phyloP scores from a whole-genome alignment of 2,113 vertebrate species.

The Pachyramphus minor region DNA sequence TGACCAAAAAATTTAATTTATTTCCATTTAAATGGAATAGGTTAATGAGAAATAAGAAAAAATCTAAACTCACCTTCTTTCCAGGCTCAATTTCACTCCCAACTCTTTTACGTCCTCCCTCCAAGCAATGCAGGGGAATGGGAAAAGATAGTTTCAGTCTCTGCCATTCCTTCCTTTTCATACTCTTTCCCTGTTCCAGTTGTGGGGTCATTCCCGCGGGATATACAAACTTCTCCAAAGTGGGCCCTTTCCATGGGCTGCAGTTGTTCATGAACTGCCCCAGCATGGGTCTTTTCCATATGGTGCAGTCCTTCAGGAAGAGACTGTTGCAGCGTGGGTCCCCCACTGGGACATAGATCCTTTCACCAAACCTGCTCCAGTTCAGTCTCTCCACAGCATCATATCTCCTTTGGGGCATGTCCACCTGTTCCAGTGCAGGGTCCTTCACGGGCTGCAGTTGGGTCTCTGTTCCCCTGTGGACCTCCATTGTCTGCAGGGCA shows the following conservation, averaged over 20 bases:
- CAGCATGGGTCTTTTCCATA: neutral
- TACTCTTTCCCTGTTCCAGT: neutral
- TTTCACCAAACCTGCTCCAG: neutral
- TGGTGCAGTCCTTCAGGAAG: neutral
- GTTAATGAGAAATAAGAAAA: neutral
- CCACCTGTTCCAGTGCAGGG: neutral
- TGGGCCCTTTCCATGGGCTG: neutral
- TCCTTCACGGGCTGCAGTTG: neutral
- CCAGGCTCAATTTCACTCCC: neutral
- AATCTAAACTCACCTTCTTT: neutral
- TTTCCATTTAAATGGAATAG: neutral
- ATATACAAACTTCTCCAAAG: neutral
- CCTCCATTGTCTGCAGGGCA: neutral
- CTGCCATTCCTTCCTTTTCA: neutral
- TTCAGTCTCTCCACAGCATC: fast-evolving
- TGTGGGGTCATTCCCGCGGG: neutral
- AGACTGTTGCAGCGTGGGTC: neutral
- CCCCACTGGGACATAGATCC: neutral
- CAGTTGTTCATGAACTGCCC: neutral
- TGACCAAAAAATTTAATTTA: neutral
- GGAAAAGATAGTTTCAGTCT: neutral
- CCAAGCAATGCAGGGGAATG: neutral
- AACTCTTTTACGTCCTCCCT: neutral
- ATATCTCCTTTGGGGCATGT: neutral
- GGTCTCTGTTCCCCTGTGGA: neutral